Conservation (phyloP, 1,140 invertebrate species). For the Bombus waltoni region DNA sequence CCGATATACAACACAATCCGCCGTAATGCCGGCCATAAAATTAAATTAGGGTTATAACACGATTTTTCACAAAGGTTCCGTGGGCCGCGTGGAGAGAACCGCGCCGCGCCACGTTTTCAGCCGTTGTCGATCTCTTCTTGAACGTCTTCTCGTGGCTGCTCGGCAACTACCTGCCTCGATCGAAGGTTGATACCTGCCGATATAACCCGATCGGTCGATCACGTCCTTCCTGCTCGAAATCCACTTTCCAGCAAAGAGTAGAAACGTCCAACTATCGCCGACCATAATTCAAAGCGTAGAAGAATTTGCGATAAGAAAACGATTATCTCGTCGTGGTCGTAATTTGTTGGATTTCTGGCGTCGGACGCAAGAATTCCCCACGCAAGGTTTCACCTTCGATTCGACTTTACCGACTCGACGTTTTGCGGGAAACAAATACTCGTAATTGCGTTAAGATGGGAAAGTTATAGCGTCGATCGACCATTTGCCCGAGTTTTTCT, state of each 20-base stretch:
- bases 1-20: conserved; percentile 78
- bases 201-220: conserved; percentile 58
- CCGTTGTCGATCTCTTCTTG: conserved; percentile 59
- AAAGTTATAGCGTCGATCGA: too few relatives aligned
- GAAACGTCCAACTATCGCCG: neutral
- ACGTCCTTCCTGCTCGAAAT: conserved; percentile 13
- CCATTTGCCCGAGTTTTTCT: too few relatives aligned
- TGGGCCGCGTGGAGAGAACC: conserved; percentile 45
- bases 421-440: too few relatives aligned
- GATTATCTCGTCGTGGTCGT: too few relatives aligned
- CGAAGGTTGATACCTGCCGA: conserved; percentile 45
- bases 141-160: conserved; percentile 32
- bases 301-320: too few relatives aligned
- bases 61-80: conserved; percentile 82
- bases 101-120: conserved; percentile 63
- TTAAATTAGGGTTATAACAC: conserved; percentile 84
- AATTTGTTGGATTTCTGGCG: too few relatives aligned
- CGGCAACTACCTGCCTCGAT: conserved; percentile 63
- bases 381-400: too few relatives aligned
- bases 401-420: too few relatives aligned
- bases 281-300: neutral
- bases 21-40: conserved; percentile 82
- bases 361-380: too few relatives aligned
- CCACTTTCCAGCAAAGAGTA: neutral
- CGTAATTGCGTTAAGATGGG: too few relatives aligned